Conservation (phyloP, 1,140 invertebrate genomes). For the Gryon sp. region DNA sequence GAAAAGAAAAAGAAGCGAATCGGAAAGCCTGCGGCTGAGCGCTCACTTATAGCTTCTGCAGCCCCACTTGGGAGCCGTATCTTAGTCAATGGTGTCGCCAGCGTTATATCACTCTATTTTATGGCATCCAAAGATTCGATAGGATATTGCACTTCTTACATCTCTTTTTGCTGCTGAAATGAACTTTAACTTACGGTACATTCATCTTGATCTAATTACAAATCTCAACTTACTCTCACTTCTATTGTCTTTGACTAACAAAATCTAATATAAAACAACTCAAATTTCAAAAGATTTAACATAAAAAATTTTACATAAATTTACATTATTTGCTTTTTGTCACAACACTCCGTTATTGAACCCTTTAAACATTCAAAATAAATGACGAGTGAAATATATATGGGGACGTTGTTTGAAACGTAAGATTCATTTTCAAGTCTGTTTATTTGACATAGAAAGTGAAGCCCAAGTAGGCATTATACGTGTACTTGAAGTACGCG, state of each 20-base stretch:
- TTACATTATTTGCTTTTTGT: too few species aligned
- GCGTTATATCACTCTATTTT: constrained; percentile 66
- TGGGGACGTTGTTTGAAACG: not conserved
- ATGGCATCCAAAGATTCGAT: constrained; percentile 61
- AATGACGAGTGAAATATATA: constrained; percentile 12
- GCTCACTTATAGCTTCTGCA: constrained; percentile 60
- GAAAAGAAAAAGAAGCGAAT: constrained; percentile 41
- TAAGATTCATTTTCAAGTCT: constrained; percentile 14
- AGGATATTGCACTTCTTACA: constrained; percentile 53
- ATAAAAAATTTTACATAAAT: too few species aligned
- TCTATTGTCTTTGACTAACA: too few species aligned
- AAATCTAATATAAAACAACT: too few species aligned
- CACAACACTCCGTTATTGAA: too few species aligned
- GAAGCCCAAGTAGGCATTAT: constrained; percentile 37
- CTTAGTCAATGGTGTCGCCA: constrained; percentile 64
- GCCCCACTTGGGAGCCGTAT: constrained; percentile 62
- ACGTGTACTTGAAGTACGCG: constrained; percentile 16
- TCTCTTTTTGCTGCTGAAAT: constrained; percentile 5
- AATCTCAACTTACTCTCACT: not conserved
- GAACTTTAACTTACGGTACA: not conserved
- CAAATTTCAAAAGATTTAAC: too few species aligned
- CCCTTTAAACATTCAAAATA: not conserved
- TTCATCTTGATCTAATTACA: constrained; percentile 30
- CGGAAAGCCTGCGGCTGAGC: constrained; percentile 60
- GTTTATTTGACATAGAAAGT: constrained; percentile 27